These are phyloP conservation scores for Apostichopus japonicus DNA, from an alignment of 35 echinoderm and acorn worm genomes.

Conservation along the genomic window DNA sequence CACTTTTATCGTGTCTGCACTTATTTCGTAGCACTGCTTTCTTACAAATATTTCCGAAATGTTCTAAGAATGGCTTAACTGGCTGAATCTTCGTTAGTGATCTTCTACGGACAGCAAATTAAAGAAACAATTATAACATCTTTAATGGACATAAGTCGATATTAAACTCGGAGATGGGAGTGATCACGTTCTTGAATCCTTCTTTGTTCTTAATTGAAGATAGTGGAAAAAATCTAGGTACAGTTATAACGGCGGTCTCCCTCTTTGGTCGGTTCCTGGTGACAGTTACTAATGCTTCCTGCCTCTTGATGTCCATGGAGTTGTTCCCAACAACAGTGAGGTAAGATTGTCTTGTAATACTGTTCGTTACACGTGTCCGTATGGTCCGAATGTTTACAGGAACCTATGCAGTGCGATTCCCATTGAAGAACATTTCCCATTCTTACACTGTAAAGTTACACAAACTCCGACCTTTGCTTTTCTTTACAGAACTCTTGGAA, in stretches of 20 bases:
- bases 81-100: too few species aligned
- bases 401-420: too few species aligned
- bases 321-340: slow-evolving; percentile 30
- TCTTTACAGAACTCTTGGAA: slow-evolving; percentile 13
- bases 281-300: slow-evolving; percentile 1
- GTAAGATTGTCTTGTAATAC: neutral
- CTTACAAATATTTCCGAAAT: too few species aligned
- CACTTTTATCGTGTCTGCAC: too few species aligned
- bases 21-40: too few species aligned
- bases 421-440: too few species aligned
- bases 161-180: neutral
- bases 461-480: too few species aligned
- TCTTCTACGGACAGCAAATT: too few species aligned
- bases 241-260: slow-evolving; percentile 9
- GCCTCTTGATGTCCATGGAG: slow-evolving; percentile 9
- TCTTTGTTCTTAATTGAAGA: neutral
- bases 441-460: too few species aligned
- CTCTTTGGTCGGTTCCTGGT: slow-evolving; percentile 13
- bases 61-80: too few species aligned
- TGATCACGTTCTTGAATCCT: neutral
- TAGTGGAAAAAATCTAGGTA: neutral
- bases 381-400: too few species aligned
- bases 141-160: neutral
- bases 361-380: too few species aligned
- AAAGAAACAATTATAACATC: neutral